These are phyloP conservation scores for Periparus ater DNA, from an alignment of 2,797 vertebrate species.

Conservation along the genomic window DNA sequence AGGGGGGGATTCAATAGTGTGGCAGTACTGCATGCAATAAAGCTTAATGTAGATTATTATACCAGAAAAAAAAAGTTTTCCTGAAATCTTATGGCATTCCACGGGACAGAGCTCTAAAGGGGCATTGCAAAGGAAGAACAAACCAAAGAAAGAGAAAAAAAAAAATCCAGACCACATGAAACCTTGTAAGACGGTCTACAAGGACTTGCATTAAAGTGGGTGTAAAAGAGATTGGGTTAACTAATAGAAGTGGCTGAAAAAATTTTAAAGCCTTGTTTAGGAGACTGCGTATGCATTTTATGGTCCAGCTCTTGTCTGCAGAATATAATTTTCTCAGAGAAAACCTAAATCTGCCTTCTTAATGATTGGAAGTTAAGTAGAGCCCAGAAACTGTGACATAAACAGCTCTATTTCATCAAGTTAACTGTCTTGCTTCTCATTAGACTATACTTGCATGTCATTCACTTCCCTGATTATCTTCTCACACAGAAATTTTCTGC, in stretches of 20 bases:
- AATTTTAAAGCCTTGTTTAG: not conserved
- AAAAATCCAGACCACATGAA: not conserved
- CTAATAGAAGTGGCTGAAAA: not conserved
- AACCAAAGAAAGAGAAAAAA: not conserved
- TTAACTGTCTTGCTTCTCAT: not conserved
- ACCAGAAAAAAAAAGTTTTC: not conserved
- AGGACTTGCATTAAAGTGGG: not conserved
- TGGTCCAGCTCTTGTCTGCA: not conserved
- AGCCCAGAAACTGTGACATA: not conserved
- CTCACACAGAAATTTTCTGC: not conserved
- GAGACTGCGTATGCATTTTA: not conserved
- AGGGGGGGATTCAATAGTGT: not conserved
- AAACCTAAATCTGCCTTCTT: not conserved
- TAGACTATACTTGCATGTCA: not conserved
- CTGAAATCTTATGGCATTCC: not conserved
- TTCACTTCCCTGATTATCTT: not conserved
- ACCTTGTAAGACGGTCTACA: not conserved
- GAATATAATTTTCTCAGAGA: not conserved
- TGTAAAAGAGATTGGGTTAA: not conserved
- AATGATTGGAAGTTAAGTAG: not conserved
- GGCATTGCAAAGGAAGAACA: not conserved
- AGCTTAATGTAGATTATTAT: not conserved
- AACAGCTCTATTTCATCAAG: not conserved
- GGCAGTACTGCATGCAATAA: not conserved
- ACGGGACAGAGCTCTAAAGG: not conserved